phyloP scores from a whole-genome alignment of 2,797 vertebrate species.

The Eulemur rubriventer region DNA sequence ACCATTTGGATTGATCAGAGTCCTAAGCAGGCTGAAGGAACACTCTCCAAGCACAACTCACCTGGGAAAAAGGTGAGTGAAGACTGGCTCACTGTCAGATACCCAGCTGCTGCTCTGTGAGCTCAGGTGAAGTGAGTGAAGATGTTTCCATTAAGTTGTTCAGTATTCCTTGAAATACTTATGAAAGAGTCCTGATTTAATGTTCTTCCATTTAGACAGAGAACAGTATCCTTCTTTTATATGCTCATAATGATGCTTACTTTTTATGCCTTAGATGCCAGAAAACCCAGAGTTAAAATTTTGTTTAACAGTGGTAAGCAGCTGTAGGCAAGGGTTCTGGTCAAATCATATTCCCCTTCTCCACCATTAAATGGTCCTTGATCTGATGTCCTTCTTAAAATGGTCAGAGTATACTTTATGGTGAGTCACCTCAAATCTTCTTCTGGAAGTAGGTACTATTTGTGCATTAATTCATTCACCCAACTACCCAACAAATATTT shows the following conservation, averaged over 20 bases:
- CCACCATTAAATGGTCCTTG: background rate
- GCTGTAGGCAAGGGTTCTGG: background rate
- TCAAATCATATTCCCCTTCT: background rate
- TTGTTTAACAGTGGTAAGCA: conserved; percentile 9
- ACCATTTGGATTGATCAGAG: background rate
- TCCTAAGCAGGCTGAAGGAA: background rate
- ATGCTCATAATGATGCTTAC: background rate
- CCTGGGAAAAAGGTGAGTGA: background rate
- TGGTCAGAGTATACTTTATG: background rate
- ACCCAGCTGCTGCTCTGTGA: background rate
- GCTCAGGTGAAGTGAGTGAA: background rate
- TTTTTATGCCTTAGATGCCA: conserved; percentile 5
- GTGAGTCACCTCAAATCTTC: conserved; percentile 1
- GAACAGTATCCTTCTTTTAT: background rate
- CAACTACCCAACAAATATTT: background rate
- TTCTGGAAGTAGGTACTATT: background rate
- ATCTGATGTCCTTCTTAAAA: background rate
- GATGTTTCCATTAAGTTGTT: background rate
- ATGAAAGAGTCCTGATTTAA: background rate
- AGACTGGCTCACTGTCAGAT: background rate
- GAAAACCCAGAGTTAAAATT: conserved; percentile 9
- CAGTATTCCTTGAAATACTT: background rate
- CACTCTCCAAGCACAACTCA: background rate
- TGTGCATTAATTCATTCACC: background rate
- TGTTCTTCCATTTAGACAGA: background rate